Evolutionary conservation across 2,888 invertebrate species (phyloP), one percentile per base, ranked within the genome.

Genomic region (Orthosia gracilis): DNA sequence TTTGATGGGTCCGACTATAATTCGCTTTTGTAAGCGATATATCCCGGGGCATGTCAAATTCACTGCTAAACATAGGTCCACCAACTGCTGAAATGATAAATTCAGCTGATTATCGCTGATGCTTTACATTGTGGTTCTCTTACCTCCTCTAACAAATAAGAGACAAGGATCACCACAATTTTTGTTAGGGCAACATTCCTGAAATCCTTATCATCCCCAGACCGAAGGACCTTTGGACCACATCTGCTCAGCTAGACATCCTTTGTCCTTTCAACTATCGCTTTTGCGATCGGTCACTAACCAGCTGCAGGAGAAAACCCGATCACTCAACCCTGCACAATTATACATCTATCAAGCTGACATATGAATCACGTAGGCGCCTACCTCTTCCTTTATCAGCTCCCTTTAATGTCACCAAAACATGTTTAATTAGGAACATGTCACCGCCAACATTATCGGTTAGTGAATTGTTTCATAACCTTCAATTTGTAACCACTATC

Each of bases 401-500:
- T 61, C 59, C 21, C 18, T 18, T 40, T 45, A 65, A 47, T 31
- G 13, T 23, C n/a, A 4, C 17, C 59, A 26, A 57, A 31, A 66
- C 45, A 26, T 58, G 31, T 63, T 63, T 49, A 23, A 52, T 73
- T 13, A 52, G 23, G 5, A 79, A 47, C 57, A 72, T 58, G 21
- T 57, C 61, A 50, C 13, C 26, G 15, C 23, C 49, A 47, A 31
- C n/a, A 63, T n/a, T 67, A 57, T 78, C 64, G 47, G 58, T 69
- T 31, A 31, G 12, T 40, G 23, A 40, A 64, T 59, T 55, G 65
- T 66, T 68, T 52, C 21, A 59, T 52, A 50, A 59, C 76, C 77
- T 85, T 72, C 67, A 63, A 31, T 69, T 66, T 23, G 47, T 66
- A 45, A 31, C n/a, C 52, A 64, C 59, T 76, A 70, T 76, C 78